Conservation (phyloP, 1,140 invertebrate species). For the Lutraria rhynchaena region DNA sequence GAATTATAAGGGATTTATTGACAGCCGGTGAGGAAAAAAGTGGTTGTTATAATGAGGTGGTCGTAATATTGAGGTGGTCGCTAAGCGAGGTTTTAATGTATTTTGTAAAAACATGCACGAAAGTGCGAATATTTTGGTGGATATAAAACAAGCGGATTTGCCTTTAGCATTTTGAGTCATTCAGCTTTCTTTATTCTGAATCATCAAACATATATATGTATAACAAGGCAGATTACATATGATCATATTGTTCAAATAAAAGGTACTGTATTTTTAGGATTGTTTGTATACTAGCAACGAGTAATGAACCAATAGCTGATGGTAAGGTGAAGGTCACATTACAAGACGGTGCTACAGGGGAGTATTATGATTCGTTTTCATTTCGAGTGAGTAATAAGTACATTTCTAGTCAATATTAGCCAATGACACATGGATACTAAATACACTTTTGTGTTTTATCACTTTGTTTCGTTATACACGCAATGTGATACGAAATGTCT, state of each 20-base stretch:
- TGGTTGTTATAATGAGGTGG: too few species aligned
- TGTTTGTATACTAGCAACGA: slow-evolving; percentile 6
- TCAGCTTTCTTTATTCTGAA: neutral
- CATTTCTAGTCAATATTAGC: too few species aligned
- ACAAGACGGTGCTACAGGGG: neutral
- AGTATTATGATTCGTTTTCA: neutral
- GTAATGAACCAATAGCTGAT: slow-evolving; percentile 2
- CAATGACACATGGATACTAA: too few species aligned
- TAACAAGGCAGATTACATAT: neutral
- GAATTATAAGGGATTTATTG: too few species aligned
- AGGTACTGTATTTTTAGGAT: slow-evolving; percentile 9
- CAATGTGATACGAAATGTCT: too few species aligned
- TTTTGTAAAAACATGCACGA: too few species aligned
- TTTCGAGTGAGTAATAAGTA: slow-evolving; percentile 11
- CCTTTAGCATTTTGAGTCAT: neutral
- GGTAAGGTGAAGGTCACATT: neutral
- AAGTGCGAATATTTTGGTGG: neutral
- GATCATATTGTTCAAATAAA: neutral
- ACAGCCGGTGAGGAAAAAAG: too few species aligned
- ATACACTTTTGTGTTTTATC: too few species aligned
- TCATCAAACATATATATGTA: neutral
- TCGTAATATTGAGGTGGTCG: too few species aligned
- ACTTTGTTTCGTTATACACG: too few species aligned
- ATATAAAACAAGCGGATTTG: neutral
- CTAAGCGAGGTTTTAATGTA: too few species aligned